Conservation (phyloP, 2,113 vertebrate species). For the Colistium nudipinnis region DNA sequence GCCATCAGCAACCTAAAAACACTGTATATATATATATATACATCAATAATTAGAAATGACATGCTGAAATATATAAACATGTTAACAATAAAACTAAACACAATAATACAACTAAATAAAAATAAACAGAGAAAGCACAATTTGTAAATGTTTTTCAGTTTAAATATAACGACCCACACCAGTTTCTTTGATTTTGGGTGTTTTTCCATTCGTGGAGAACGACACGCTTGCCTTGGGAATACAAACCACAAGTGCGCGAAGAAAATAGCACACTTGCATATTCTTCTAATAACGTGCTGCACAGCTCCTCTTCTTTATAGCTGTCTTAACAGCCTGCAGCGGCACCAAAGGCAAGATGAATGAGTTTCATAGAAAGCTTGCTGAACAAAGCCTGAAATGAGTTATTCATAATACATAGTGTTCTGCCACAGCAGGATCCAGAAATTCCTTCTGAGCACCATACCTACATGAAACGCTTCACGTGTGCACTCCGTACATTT, state of each 20-base stretch:
- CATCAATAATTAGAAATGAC: too few relatives aligned
- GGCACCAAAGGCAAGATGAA: conserved; percentile 14
- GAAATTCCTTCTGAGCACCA: not conserved
- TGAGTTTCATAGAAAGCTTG: conserved; percentile 36
- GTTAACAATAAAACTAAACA: not conserved
- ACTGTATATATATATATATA: not conserved
- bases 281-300: conserved; percentile 42
- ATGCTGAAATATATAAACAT: too few relatives aligned
- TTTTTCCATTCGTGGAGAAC: not conserved
- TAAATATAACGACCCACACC: not conserved
- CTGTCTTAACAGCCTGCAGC: conserved; percentile 26
- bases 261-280: conserved; percentile 29
- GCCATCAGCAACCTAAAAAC: not conserved
- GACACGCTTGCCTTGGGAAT: conserved; percentile 16
- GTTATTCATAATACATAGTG: conserved; percentile 19
- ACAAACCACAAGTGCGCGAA: conserved; percentile 20
- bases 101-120: not conserved
- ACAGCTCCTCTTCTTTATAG: conserved; percentile 23
- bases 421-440: not conserved
- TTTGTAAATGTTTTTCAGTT: too few relatives aligned
- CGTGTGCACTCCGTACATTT: not conserved
- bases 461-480: not conserved
- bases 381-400: conserved; percentile 21
- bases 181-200: not conserved
- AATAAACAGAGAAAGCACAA: too few relatives aligned